A percentile compares a stretch with the other conserved stretches of the same genome.
phyloP scores from a whole-genome alignment of 2,888 invertebrate genomes.

The Laspeyria flexula region DNA sequence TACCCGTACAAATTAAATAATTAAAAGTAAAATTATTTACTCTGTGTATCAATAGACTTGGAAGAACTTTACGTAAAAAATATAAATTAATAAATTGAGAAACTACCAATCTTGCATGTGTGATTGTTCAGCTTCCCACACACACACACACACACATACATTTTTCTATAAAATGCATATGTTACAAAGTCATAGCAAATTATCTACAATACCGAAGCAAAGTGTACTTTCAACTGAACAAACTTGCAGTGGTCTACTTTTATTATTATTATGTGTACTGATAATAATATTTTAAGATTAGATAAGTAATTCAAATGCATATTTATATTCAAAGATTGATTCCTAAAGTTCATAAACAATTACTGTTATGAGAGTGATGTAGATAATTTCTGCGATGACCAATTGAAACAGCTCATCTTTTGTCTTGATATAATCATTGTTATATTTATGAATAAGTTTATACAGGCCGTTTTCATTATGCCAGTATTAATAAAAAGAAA shows the following conservation, averaged over 20 bases:
- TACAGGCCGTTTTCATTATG: too few relatives aligned
- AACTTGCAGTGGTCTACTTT: background rate
- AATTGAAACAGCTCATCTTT: too few relatives aligned
- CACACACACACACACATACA: background rate
- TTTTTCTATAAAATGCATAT: background rate
- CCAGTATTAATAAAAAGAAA: too few relatives aligned
- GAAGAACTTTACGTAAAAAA: slow-evolving; percentile 1
- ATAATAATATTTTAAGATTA: background rate
- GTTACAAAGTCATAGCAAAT: background rate
- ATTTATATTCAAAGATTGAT: background rate
- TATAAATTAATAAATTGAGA: slow-evolving; percentile 2
- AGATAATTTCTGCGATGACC: background rate
- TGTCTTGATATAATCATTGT: too few relatives aligned
- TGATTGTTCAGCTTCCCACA: background rate
- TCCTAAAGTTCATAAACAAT: background rate
- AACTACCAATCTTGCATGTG: slow-evolving; percentile 1
- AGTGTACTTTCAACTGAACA: background rate
- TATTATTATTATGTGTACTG: background rate
- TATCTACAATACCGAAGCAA: background rate
- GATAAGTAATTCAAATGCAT: background rate
- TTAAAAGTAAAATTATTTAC: slow-evolving; percentile 6
- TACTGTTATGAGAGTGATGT: background rate
- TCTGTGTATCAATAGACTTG: background rate
- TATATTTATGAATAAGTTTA: too few relatives aligned
- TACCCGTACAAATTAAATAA: slow-evolving; percentile 38